Evolutionary conservation across 2,113 vertebrate genomes (phyloP).

Genomic region (Phainopepla nitens): DNA sequence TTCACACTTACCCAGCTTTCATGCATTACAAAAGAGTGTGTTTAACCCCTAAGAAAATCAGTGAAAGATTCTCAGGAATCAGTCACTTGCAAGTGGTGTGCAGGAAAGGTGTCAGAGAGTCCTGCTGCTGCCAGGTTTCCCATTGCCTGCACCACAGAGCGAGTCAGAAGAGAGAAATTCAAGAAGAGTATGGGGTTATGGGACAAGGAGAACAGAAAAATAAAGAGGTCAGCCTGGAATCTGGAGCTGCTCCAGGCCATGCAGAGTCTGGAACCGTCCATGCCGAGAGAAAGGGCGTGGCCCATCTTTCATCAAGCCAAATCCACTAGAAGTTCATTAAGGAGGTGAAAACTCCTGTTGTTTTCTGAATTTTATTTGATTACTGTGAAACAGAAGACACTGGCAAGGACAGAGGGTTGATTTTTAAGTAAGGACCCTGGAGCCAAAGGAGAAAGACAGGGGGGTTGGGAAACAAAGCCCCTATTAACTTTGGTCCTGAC

Average conservation of each 20-base stretch:
- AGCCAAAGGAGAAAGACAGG: not conserved
- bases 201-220: not conserved
- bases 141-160: not conserved
- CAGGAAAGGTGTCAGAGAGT: not conserved
- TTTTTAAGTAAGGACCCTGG: not conserved
- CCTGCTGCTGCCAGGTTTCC: not conserved
- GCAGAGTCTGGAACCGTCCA: accelerated
- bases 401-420: not conserved
- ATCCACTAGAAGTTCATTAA: not conserved
- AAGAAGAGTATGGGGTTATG: not conserved
- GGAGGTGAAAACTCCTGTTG: not conserved
- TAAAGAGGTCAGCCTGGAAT: not conserved
- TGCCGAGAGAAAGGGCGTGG: not conserved
- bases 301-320: not conserved
- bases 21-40: not conserved
- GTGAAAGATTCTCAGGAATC: not conserved
- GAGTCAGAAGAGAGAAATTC: not conserved
- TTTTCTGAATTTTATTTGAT: not conserved
- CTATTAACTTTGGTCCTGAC: constrained; percentile 26
- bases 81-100: not conserved
- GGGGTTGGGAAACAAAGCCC: not conserved
- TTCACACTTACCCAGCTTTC: not conserved
- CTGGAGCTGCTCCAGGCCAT: not conserved
- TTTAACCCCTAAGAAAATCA: not conserved
- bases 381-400: constrained; percentile 17